Conservation (phyloP, 2,797 vertebrate species). For the Scomberomorus guttatus region DNA sequence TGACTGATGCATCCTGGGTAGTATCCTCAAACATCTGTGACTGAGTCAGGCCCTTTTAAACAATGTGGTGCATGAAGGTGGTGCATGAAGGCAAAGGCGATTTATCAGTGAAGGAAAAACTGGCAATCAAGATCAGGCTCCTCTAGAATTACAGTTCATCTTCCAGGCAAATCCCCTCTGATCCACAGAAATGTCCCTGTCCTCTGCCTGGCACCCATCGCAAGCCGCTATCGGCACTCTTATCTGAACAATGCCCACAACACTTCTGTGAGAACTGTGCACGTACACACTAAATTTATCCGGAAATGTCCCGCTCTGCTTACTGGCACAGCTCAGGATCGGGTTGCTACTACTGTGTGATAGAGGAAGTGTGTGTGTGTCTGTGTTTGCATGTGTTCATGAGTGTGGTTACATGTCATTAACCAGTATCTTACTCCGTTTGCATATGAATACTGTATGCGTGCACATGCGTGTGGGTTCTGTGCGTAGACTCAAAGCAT, state of each 20-base stretch:
- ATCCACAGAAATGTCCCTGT: conserved; percentile 11
- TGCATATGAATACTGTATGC: conserved; percentile 20
- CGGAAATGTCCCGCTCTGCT: conserved; percentile 70
- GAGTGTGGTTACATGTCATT: conserved; percentile 6
- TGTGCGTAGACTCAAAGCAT: background rate
- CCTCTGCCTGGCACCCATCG: conserved; percentile 14
- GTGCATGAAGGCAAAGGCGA: background rate
- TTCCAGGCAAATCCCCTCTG: conserved; percentile 22
- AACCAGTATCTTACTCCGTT: background rate
- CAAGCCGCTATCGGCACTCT: conserved; percentile 28
- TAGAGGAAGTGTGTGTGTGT: conserved; percentile 50
- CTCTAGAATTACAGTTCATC: conserved; percentile 1
- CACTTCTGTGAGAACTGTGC: conserved; percentile 39
- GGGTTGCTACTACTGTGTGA: conserved; percentile 62
- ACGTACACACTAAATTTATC: conserved; percentile 57
- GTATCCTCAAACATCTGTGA: conserved; percentile 52
- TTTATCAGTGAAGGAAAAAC: background rate
- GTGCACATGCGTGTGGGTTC: background rate
- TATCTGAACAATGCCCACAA: conserved; percentile 49
- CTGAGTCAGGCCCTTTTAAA: conserved; percentile 54
- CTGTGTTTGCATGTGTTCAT: conserved; percentile 36
- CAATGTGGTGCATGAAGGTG: background rate
- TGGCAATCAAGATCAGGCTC: background rate
- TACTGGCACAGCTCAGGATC: conserved; percentile 78
- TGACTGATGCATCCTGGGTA: conserved; percentile 51